Base-by-base conservation (phyloP, 2,113 vertebrate genomes). In the Mungos mungo region DNA sequence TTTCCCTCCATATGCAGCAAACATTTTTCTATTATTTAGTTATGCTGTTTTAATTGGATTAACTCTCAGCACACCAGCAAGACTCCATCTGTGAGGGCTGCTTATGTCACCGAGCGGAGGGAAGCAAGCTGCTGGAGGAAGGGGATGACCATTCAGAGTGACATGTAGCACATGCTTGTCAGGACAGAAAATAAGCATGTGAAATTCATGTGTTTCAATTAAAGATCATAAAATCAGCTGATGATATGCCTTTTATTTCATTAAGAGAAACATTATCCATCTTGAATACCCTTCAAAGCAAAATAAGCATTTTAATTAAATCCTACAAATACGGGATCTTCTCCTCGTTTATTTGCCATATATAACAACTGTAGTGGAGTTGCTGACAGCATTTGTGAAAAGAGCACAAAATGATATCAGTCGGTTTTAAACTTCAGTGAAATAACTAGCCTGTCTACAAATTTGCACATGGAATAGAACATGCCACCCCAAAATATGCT, bases 11-110 rank as follows among this genome's bases (percentile, higher is more conserved):
- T 88, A 90, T 90, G 92, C 66, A 82, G 92, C 96, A 97, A 96
- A 88, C 93, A 88, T 96, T 96, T 96, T 95, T 82, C 92, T 94
- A n/a, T 96, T 96, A 97, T 85, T 96, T 92, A 91, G 88, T 94
- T 93, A 94, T 35, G 52, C 84, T 82, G 60, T 63, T 95, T 96
- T 97, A 95, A 97, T 90, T 96, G 81, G 29, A 57, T 96, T 97
- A 96, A 97, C 77, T 96, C 96, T 97, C 74, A 63, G n/a, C 11
- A 12, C 14, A 72, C 90, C 89, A 68, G 60, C 21, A 19, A 18
- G 15, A 27, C 45, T 90, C 90, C 81, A 93, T 92, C 84, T 95
- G 82, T 63, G 77, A 97, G 21, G 93, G 38, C 87, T 4, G 35
- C 57, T 97, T 93, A 35, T 31, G 69, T 65, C 84, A 94, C 35